These are phyloP conservation scores for Dasypus novemcinctus DNA, from an alignment of 2,113 vertebrate genomes.

Conservation along the genomic window DNA sequence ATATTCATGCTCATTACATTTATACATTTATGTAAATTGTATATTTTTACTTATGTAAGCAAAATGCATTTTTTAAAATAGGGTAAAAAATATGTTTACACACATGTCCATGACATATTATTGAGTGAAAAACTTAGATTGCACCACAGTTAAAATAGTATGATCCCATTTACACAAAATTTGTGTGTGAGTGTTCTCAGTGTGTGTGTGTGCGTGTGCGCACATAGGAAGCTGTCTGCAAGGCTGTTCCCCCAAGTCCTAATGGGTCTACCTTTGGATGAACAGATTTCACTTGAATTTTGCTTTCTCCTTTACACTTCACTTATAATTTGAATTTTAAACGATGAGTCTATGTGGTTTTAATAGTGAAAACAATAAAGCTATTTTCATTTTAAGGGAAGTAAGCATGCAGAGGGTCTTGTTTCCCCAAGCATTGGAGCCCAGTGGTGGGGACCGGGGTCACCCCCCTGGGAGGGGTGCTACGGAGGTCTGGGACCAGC, in stretches of 20 bases:
- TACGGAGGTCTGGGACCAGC: too few relatives aligned
- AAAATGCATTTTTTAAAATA: not conserved
- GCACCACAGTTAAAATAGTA: not conserved
- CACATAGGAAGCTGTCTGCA: not conserved
- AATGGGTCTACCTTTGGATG: not conserved
- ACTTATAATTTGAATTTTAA: not conserved
- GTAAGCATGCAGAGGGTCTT: not conserved
- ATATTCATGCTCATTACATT: not conserved
- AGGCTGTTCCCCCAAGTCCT: conserved; percentile 10
- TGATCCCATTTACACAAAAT: not conserved
- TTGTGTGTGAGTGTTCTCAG: not conserved
- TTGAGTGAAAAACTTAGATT: not conserved
- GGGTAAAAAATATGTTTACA: not conserved
- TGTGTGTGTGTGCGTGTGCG: not conserved
- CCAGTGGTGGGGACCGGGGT: not conserved
- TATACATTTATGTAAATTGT: not conserved
- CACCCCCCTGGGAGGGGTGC: not conserved
- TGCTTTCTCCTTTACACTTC: not conserved
- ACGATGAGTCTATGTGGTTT: not conserved
- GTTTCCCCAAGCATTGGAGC: not conserved
- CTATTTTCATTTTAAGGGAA: conserved; percentile 5
- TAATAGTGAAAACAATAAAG: conserved; percentile 14
- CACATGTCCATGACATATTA: not conserved
- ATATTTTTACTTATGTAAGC: not conserved
- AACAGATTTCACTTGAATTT: not conserved